A percentile compares a stretch with the other conserved stretches of the same genome.
phyloP scores from a whole-genome alignment of 2,797 vertebrate genomes.

The Rallus crepitans region DNA sequence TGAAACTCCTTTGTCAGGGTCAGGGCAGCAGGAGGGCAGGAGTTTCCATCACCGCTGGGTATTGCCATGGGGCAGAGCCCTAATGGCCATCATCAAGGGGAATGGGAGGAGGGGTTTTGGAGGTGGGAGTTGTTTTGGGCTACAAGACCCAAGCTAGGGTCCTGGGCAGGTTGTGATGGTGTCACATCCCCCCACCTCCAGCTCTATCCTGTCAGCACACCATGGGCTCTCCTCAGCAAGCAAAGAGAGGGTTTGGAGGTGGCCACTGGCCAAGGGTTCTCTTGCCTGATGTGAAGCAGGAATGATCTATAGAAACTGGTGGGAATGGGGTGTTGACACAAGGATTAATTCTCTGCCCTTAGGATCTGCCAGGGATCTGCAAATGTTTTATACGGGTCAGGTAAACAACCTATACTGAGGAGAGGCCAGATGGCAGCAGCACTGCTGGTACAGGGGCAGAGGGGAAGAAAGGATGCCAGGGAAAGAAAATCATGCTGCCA shows the following conservation, averaged over 20 bases:
- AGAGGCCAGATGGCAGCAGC: background rate
- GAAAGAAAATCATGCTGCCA: background rate
- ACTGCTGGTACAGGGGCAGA: background rate
- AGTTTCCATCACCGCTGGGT: background rate
- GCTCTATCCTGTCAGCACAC: background rate
- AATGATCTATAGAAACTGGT: background rate
- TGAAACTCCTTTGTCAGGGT: accelerated
- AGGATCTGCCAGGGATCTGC: background rate
- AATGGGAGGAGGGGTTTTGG: background rate
- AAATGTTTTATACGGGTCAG: accelerated
- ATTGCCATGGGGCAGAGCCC: background rate
- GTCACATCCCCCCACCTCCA: background rate
- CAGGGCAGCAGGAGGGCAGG: background rate
- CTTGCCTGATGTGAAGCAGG: background rate
- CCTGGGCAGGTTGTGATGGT: background rate
- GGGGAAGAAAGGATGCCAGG: background rate
- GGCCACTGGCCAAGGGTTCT: background rate
- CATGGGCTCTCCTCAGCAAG: too few relatives aligned
- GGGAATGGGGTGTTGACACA: background rate
- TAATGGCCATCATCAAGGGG: accelerated
- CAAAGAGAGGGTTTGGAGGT: background rate
- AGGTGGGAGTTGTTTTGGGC: background rate
- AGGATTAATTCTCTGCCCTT: background rate
- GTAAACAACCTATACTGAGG: background rate
- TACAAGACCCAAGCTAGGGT: background rate